Percentiles rank a stretch among this genome's conserved stretches.
These are phyloP conservation scores for Platysternon megacephalum DNA, from an alignment of 2,113 vertebrate genomes.

Conservation along the genomic window DNA sequence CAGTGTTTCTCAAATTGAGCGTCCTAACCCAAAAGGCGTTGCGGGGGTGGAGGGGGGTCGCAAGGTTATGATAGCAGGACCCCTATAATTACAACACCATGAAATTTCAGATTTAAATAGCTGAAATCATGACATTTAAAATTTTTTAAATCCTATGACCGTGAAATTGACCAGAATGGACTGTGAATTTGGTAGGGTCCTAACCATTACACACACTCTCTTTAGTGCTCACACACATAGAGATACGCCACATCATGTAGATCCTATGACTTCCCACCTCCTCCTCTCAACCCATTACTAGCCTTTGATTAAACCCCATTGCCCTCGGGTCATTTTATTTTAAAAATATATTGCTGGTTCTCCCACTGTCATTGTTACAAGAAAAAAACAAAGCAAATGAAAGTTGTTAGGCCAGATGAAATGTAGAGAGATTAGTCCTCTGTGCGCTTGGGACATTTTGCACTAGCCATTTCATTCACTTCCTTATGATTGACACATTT, in stretches of 20 bases:
- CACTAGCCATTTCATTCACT: not conserved
- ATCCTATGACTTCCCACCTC: rapidly evolving
- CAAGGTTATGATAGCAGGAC: no score
- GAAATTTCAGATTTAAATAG: no score
- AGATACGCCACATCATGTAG: not conserved
- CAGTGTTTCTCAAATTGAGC: no score
- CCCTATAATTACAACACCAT: no score
- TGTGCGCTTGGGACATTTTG: not conserved
- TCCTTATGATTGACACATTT: not conserved
- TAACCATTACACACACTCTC: no score
- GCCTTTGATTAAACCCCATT: not conserved
- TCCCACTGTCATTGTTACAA: not conserved
- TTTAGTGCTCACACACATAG: rapidly evolving
- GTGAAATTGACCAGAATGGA: no score
- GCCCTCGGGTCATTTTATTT: not conserved
- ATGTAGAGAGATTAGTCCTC: not conserved
- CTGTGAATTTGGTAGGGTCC: no score
- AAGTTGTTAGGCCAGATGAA: not conserved
- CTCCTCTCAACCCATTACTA: rapidly evolving
- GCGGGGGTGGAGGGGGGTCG: no score
- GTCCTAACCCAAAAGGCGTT: no score
- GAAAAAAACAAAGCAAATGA: not conserved
- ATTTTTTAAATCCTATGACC: no score
- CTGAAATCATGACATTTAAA: no score
- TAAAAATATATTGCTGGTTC: not conserved